Base-by-base conservation (phyloP, 2,113 vertebrate species). In the Carassius auratus region DNA sequence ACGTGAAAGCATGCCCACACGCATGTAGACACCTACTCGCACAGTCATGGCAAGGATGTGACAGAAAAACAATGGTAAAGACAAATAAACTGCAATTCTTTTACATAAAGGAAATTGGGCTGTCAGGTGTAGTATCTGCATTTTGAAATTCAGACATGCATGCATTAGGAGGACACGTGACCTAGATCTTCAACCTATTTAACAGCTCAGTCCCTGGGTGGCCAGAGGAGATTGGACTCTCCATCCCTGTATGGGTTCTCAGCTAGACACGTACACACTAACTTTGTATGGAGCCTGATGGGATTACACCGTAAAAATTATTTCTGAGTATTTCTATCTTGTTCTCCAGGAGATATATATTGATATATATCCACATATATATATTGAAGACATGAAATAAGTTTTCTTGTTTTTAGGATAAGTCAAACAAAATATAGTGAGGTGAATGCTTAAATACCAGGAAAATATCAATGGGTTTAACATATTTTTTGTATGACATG, bases 171-270 rank as follows among this genome's bases (percentile, higher is more conserved):
- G 50, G 68, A 61, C 68, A 38, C 42, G 62, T 77, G 87, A 85
- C 87, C 76, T 82, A 86, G 59, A 86, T 86, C 30, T 42, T 84
- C 30, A 52, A 81, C 76, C 85, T 74, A 88, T 81, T 86, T 88
- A 68, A 76, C 66, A 33, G n/a, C 73, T 71, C 45, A 66, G 8
- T 87, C 64, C 36, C 79, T 85, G 61, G 62, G 74, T 76, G 36
- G 76, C 73, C 78, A 82, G 57, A 48, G 45, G 75, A 85, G 73
- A 71, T 66, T 73, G 19, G 71, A 85, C 48, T 75, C n/a, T 59
- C 38, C 71, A 55, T 76, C 64, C 81, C 36, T 50, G 66, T 23
- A 45, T 36, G 5, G 48, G 7, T 23, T 48, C 42, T 10, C 68
- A 38, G 45, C 42, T 45, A 12, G 33, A 71, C 33, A 21, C 15